These are phyloP conservation scores for Conomelus anceps DNA, from an alignment of 2,888 invertebrate species.

Conservation along the genomic window DNA sequence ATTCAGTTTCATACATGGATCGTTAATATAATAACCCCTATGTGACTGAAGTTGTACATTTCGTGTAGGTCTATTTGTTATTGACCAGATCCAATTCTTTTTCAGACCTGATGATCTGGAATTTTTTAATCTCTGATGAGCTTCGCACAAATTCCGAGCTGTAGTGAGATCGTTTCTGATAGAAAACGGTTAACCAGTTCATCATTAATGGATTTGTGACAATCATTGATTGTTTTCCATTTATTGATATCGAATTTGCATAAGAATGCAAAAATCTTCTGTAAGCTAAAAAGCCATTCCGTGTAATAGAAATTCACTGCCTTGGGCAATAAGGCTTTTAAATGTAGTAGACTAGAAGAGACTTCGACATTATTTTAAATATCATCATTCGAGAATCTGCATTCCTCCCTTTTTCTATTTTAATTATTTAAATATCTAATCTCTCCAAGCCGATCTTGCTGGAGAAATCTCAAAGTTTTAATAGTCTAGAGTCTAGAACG, in stretches of 20 bases:
- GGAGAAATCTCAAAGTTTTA: background rate
- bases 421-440: background rate
- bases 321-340: background rate
- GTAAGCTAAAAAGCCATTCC: background rate
- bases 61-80: no score
- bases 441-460: background rate
- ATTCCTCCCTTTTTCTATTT: background rate
- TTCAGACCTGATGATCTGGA: background rate
- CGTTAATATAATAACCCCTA: no score
- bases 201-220: background rate
- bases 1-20: no score
- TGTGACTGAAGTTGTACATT: no score
- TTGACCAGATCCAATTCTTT: background rate
- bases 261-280: background rate
- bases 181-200: background rate
- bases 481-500: no score
- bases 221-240: background rate
- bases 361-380: background rate
- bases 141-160: background rate
- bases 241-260: background rate
- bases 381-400: background rate
- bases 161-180: background rate
- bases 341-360: background rate
- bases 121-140: background rate
- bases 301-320: background rate